Percentiles rank a stretch among this genome's conserved stretches.
Conservation (phyloP, 2,113 vertebrate genomes). For the Lates calcarifer region DNA sequence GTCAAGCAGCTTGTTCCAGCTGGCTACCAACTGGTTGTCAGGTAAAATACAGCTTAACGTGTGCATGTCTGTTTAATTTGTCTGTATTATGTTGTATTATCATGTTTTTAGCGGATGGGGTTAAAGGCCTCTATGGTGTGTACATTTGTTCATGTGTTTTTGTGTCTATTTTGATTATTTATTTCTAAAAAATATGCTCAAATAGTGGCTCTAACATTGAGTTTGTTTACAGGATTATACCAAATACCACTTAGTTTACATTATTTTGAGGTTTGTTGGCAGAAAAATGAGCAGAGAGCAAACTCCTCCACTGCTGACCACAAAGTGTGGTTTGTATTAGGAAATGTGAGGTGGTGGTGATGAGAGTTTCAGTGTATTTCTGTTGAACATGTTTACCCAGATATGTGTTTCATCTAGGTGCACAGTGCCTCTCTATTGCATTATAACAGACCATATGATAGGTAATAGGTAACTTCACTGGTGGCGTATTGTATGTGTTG, state of each 20-base stretch:
- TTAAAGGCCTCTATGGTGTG: background rate
- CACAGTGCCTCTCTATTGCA: background rate
- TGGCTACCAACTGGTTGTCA: constrained; percentile 9
- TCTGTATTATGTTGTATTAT: background rate
- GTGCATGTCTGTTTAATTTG: background rate
- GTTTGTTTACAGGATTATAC: background rate
- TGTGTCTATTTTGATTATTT: background rate
- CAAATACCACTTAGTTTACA: background rate
- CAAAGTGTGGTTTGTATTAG: background rate
- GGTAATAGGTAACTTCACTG: background rate
- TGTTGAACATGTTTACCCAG: background rate
- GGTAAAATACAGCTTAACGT: constrained; percentile 56
- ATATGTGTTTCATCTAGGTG: background rate
- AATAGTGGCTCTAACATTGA: background rate
- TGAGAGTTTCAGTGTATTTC: background rate
- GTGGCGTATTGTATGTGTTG: too few species aligned
- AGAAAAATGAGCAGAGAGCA: background rate
- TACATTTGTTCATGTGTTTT: background rate
- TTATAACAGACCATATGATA: background rate
- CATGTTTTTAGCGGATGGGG: background rate
- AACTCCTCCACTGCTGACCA: background rate
- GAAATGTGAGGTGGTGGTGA: background rate
- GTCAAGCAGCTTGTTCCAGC: background rate
- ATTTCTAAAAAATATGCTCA: background rate
- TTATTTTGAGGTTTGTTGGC: background rate